phyloP scores from a whole-genome alignment of 2,113 vertebrate genomes.

The Micromys minutus region DNA sequence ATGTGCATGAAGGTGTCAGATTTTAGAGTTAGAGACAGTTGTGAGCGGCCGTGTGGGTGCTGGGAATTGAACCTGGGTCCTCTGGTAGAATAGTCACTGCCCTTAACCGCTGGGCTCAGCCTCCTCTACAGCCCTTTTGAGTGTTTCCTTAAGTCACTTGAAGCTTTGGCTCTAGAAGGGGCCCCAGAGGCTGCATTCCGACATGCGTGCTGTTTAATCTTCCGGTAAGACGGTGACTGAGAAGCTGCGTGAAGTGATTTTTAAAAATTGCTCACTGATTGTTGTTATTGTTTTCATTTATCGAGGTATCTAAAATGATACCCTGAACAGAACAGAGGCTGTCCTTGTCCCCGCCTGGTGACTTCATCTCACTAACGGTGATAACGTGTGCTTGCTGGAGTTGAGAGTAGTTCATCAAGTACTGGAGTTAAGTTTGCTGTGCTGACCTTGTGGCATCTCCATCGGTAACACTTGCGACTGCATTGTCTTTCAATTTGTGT shows the following conservation, averaged over 20 bases:
- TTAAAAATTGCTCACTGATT: background rate
- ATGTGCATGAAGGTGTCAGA: no score
- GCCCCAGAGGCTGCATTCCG: background rate
- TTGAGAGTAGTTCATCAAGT: conserved; percentile 31
- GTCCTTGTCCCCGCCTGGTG: background rate
- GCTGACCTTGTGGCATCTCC: background rate
- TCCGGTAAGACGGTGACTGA: background rate
- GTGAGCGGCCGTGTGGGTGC: no score
- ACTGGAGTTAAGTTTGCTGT: background rate
- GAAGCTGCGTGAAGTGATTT: background rate
- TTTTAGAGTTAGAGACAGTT: no score
- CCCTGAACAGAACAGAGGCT: background rate
- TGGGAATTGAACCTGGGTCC: no score
- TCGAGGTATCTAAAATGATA: conserved; percentile 45
- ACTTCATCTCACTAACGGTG: conserved; percentile 52
- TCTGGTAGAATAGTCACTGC: no score
- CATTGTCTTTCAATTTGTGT: background rate
- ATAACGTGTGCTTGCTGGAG: conserved; percentile 20
- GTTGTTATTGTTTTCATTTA: conserved; percentile 56
- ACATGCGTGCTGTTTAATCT: background rate
- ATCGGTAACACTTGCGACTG: background rate
- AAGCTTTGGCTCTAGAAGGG: background rate
- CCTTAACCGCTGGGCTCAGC: no score
- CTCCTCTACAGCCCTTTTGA: background rate
- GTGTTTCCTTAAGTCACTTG: background rate